Evolutionary conservation across 2,113 vertebrate species (phyloP).

Genomic region (Hippocampus mohnikei): DNA sequence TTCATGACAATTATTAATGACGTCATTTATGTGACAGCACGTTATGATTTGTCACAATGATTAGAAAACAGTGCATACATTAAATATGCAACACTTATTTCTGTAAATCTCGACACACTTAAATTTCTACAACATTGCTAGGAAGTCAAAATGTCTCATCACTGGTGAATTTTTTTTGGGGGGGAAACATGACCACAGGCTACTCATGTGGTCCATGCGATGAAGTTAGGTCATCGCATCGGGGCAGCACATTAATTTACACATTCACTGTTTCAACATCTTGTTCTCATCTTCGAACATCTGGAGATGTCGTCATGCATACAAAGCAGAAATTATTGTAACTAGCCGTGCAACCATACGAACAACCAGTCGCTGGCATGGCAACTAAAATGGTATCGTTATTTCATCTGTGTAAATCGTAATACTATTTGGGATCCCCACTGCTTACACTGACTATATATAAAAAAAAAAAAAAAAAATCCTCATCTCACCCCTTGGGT

Average conservation of each 20-base stretch:
- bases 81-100: too few relatives aligned
- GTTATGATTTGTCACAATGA: too few relatives aligned
- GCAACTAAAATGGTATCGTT: slow-evolving; percentile 14
- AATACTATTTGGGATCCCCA: slow-evolving; percentile 14
- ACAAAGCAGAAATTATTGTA: slow-evolving; percentile 18
- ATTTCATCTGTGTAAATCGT: slow-evolving; percentile 14
- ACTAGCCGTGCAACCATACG: slow-evolving; percentile 21
- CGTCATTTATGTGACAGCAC: too few relatives aligned
- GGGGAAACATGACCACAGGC: too few relatives aligned
- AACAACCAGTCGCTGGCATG: slow-evolving; percentile 11
- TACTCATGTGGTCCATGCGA: not conserved
- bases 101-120: too few relatives aligned
- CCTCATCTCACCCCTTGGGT: too few relatives aligned
- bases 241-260: not conserved
- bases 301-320: slow-evolving; percentile 5
- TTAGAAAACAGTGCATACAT: too few relatives aligned
- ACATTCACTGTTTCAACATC: slow-evolving; percentile 8
- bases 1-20: too few relatives aligned
- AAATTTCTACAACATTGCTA: too few relatives aligned
- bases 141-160: too few relatives aligned
- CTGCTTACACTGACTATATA: slow-evolving; percentile 12
- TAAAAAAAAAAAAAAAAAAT: too few relatives aligned
- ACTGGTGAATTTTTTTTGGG: too few relatives aligned
- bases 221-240: not conserved
- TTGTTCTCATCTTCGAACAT: slow-evolving; percentile 19